Evolutionary conservation across 2,888 invertebrate species (phyloP), one percentile per base, ranked within the genome.

Genomic region (Herminia tarsipennalis): DNA sequence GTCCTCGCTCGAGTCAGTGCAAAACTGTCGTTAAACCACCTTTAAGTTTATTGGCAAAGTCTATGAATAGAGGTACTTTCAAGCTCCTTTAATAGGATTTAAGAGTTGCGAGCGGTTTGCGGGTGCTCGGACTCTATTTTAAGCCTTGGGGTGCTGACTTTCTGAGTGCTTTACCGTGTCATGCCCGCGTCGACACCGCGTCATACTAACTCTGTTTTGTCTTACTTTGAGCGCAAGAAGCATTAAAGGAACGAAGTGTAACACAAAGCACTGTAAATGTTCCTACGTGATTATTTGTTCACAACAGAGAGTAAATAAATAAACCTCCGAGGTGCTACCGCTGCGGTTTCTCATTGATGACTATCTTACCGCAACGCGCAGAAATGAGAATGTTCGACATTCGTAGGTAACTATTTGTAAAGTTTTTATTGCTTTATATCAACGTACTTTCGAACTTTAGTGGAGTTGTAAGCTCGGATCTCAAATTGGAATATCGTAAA

Each of bases 91-190:
- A 81, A 84, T 78, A 79, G 79, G 84, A 81, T 84, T 85, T 80
- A 78, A 81, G 76, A 81, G 76, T 76, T 74, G 76, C 58, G 72
- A 77, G 78, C 69, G 78, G 78, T 76, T 81, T 80, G 81, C 74
- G 78, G 77, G 71, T 73, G 66, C 63, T 67, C 47, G 57, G 66
- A 58, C 71, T 75, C 73, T 76, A 78, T 83, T 83, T 83, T 78
- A 82, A 82, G 83, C 83, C 59, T 58, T 61, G 70, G 59, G 71
- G 76, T 72, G 72, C 69, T 73, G 78, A 79, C 78, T 76, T 74
- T 73, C 73, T 76, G 78, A 88, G 88, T 87, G 87, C 85, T 82
- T 80, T 86, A 77, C 78, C 77, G 64, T 87, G 88, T 88, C 76
- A 66, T 57, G 66, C 59, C 41, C 56, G 51, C 57, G 56, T 48